These are phyloP conservation scores for Eulemur rufifrons DNA, from an alignment of 2,113 vertebrate genomes.

Conservation along the genomic window DNA sequence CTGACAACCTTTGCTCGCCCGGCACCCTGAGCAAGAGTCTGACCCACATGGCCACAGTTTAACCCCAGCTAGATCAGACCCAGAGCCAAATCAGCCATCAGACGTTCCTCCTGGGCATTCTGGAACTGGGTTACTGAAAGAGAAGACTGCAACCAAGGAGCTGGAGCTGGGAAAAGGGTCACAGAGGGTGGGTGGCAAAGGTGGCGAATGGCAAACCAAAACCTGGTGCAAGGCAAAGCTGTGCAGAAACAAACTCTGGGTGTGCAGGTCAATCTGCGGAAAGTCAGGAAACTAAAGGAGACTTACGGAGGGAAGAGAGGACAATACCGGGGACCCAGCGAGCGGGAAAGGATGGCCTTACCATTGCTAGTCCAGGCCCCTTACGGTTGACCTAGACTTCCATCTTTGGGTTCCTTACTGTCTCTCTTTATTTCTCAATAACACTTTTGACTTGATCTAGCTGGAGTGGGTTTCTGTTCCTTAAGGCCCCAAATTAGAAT, in stretches of 20 bases:
- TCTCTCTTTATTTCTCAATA: not conserved
- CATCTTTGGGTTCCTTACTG: not conserved
- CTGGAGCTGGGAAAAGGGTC: too few species aligned
- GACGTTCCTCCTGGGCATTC: not conserved
- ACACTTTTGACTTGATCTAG: not conserved
- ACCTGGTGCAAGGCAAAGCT: not conserved
- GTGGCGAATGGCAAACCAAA: not conserved
- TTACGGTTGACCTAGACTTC: not conserved
- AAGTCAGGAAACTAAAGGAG: not conserved
- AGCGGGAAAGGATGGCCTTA: fast-evolving
- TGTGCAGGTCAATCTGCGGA: not conserved
- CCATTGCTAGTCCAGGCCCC: not conserved
- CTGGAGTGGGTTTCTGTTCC: not conserved
- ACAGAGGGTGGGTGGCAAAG: fast-evolving
- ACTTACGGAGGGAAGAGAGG: not conserved
- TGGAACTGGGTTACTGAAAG: not conserved
- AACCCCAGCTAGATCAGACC: not conserved
- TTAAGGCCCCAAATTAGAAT: not conserved
- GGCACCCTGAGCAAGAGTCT: not conserved
- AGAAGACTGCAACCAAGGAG: not conserved
- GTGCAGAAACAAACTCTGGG: not conserved
- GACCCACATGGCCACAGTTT: not conserved
- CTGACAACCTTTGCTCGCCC: not conserved
- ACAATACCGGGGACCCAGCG: fast-evolving
- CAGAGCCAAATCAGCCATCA: not conserved